phyloP scores from a whole-genome alignment of 2,113 vertebrate genomes.

The Osmerus eperlanus region DNA sequence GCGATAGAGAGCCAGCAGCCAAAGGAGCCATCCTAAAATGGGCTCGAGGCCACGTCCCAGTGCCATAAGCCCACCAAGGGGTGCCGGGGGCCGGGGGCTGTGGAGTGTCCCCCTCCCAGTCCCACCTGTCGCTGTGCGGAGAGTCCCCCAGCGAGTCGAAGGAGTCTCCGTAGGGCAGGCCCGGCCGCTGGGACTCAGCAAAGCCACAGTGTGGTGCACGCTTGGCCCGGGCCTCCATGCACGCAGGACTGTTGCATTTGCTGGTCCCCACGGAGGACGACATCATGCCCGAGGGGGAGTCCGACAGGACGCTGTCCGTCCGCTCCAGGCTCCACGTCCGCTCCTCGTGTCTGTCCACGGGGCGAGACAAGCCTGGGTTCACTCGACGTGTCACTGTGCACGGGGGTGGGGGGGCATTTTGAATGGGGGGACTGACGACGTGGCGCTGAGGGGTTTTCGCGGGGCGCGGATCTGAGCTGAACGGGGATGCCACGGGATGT shows the following conservation, averaged over 20 bases:
- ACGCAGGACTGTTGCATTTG: conserved; percentile 96
- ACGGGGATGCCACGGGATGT: no score
- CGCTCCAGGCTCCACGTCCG: conserved; percentile 94
- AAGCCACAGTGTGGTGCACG: conserved; percentile 83
- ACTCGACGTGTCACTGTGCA: no score
- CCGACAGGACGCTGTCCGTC: conserved; percentile 91
- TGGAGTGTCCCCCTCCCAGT: conserved; percentile 1
- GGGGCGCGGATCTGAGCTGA: no score
- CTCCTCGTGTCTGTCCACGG: conserved; percentile 82
- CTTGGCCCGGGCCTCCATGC: conserved; percentile 87
- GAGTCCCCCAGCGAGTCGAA: conserved; percentile 94
- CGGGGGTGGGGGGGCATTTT: no score
- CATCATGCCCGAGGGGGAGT: conserved; percentile 91
- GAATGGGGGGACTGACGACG: no score
- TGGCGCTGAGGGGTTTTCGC: no score
- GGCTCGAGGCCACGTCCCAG: conserved; percentile 25
- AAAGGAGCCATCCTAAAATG: conserved; percentile 47
- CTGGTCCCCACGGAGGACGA: conserved; percentile 96
- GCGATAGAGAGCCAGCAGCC: conserved; percentile 50
- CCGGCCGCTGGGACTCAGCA: conserved; percentile 77
- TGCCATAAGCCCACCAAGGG: conserved; percentile 7
- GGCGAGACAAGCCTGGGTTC: background rate
- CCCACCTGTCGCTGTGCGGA: conserved; percentile 95
- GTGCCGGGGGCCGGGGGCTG: background rate
- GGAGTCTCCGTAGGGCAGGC: conserved; percentile 84